Conservation (phyloP, 2,888 invertebrate genomes). For the Idaea biselata region DNA sequence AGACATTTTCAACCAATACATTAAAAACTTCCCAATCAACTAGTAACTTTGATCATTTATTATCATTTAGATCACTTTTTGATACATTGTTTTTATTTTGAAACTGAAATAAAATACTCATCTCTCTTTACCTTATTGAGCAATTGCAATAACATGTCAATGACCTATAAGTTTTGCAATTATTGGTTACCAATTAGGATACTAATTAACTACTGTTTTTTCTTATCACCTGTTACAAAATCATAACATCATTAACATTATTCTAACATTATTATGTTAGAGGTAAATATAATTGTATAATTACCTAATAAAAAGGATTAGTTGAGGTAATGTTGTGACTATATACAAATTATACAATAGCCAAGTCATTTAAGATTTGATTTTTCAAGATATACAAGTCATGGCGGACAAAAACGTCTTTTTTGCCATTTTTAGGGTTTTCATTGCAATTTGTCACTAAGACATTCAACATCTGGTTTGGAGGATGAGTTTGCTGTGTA, state of each 20-base stretch:
- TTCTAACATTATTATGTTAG: background rate
- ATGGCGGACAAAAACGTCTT: no score
- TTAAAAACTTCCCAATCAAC: no score
- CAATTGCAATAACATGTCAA: background rate
- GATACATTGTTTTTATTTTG: background rate
- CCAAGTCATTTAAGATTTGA: no score
- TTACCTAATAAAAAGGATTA: background rate
- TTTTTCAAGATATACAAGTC: no score
- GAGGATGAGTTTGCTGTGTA: no score
- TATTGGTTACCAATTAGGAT: background rate
- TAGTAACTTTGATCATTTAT: no score
- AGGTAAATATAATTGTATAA: background rate
- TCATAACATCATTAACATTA: background rate
- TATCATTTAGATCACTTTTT: no score
- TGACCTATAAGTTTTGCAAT: background rate
- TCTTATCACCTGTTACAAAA: background rate
- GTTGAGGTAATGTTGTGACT: background rate
- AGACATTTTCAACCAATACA: no score
- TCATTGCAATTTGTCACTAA: no score
- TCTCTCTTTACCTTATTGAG: background rate
- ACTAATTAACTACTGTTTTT: background rate
- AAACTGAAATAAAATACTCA: no score
- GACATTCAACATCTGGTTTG: no score
- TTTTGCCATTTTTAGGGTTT: no score
- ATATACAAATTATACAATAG: background rate